A percentile compares a stretch with the other conserved stretches of the same genome.
Conservation (phyloP, 1,140 invertebrate genomes). For the Orussus abietinus region DNA sequence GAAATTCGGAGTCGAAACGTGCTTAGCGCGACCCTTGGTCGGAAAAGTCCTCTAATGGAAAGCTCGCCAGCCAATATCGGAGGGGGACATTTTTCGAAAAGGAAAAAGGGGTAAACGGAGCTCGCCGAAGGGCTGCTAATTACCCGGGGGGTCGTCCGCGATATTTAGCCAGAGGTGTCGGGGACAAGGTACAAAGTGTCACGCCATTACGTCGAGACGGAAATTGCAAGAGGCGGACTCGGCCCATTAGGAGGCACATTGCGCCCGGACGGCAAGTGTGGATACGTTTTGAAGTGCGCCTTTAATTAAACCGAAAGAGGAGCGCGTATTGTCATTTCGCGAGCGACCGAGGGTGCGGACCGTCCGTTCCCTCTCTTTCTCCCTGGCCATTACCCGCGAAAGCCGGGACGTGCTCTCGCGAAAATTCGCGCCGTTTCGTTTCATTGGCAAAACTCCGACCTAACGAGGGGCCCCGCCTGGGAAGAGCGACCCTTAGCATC, state of each 20-base stretch:
- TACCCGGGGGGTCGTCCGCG: too few species aligned
- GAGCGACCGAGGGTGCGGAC: constrained; percentile 6
- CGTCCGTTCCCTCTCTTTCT: constrained; percentile 10
- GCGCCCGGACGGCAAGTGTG: constrained; percentile 14
- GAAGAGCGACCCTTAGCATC: too few species aligned
- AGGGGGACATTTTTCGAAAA: too few species aligned
- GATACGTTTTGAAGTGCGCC: constrained; percentile 21
- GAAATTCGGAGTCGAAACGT: too few species aligned
- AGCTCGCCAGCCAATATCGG: too few species aligned
- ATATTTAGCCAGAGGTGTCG: constrained; percentile 23
- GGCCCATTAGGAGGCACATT: constrained; percentile 27
- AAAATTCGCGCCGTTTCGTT: constrained; percentile 32
- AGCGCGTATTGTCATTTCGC: constrained; percentile 34
- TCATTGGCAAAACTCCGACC: constrained; percentile 20
- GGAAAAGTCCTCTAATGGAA: too few species aligned
- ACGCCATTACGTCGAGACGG: constrained; percentile 23
- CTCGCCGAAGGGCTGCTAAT: too few species aligned
- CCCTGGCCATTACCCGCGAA: not conserved
- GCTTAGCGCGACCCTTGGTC: too few species aligned
- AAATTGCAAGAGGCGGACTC: constrained; percentile 17
- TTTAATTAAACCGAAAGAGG: constrained; percentile 38
- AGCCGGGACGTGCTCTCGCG: not conserved
- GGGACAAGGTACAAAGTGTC: constrained; percentile 30
- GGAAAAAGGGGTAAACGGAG: too few species aligned
- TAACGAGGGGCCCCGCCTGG: too few species aligned